phyloP scores from a whole-genome alignment of 2,797 vertebrate species.

The Uromys caudimaculatus region DNA sequence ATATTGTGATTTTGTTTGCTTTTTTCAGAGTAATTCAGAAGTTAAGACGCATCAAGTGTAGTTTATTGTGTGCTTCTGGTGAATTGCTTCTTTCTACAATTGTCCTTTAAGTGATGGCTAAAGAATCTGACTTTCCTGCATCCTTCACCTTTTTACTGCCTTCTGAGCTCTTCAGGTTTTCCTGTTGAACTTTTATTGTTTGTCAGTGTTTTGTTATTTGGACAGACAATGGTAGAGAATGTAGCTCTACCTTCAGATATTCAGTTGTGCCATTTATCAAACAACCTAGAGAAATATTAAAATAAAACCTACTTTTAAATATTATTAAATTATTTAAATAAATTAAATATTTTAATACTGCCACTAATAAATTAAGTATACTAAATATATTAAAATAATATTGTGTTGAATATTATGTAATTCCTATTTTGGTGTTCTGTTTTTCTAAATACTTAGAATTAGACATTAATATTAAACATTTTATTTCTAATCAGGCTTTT shows the following conservation, averaged over 20 bases:
- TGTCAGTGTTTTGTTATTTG: conserved; percentile 3
- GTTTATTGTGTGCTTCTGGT: not conserved
- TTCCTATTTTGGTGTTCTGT: not conserved
- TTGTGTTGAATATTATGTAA: conserved; percentile 37
- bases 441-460: conserved; percentile 41
- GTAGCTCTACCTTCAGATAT: not conserved
- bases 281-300: conserved; percentile 17
- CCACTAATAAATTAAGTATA: not conserved
- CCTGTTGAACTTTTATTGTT: not conserved
- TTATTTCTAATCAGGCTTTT: conserved; percentile 34
- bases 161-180: not conserved
- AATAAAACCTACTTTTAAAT: not conserved
- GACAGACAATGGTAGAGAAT: not conserved
- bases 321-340: not conserved
- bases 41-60: not conserved
- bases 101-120: not conserved
- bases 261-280: conserved; percentile 18
- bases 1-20: not conserved
- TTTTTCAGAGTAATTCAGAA: not conserved
- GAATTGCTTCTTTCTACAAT: conserved; percentile 2
- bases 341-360: not conserved
- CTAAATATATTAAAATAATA: not conserved
- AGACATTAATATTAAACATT: conserved; percentile 8
- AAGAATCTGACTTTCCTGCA: not conserved
- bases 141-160: not conserved